Evolutionary conservation across 2,888 invertebrate species (phyloP).

Genomic region (Stratiomys singularior): DNA sequence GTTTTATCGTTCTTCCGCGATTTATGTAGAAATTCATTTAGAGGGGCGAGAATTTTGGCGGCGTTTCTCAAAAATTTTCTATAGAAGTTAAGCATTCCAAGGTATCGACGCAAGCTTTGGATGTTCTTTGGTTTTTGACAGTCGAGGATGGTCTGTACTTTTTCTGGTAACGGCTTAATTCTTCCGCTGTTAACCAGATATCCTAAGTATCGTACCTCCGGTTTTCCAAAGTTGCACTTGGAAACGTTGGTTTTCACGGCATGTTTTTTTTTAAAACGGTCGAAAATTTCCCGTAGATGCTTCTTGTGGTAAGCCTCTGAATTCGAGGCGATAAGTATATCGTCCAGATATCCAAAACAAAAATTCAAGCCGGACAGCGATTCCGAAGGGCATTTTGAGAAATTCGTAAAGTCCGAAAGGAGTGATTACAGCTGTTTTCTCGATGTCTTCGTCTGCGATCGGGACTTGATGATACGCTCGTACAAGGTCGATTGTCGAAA

Average conservation of each 20-base stretch:
- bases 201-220: neutral
- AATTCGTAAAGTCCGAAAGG: conserved; percentile 58
- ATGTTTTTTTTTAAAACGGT: neutral
- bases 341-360: conserved; percentile 55
- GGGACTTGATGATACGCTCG: conserved; percentile 59
- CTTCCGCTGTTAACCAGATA: neutral
- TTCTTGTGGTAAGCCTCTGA: neutral
- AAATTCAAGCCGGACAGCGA: conserved; percentile 54
- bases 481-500: conserved; percentile 56
- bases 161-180: neutral
- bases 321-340: conserved; percentile 55
- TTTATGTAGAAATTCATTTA: neutral
- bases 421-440: conserved; percentile 58
- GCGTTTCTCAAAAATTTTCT: neutral
- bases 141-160: neutral
- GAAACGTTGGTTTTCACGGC: neutral
- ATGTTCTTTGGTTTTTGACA: neutral
- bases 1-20: neutral
- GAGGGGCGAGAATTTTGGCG: no score
- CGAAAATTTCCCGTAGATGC: neutral
- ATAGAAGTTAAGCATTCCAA: neutral
- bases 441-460: conserved; percentile 55
- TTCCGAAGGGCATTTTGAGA: conserved; percentile 58
- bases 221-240: neutral
- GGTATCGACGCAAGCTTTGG: neutral